Percentiles rank a stretch among this genome's conserved stretches.
Conservation (phyloP, 1,140 invertebrate genomes). For the Trachymyrmex cornetzi region DNA sequence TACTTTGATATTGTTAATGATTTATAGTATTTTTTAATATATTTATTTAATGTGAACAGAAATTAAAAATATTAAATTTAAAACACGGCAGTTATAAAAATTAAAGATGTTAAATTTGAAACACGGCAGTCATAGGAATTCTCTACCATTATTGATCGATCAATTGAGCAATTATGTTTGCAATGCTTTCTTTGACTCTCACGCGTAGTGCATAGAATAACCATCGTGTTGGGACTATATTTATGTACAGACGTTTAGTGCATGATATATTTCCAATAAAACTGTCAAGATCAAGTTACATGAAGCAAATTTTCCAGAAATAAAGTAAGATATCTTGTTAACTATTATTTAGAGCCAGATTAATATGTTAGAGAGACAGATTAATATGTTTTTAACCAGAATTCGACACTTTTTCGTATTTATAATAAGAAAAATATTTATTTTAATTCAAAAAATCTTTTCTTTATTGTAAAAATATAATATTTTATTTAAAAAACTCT, state of each 20-base stretch:
- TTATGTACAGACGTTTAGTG: neutral
- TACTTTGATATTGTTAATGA: neutral
- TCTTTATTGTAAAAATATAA: no score
- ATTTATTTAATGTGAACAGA: neutral
- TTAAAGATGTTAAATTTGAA: neutral
- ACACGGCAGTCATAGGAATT: neutral
- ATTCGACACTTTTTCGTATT: neutral
- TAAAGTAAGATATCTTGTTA: neutral
- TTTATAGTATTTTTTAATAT: neutral
- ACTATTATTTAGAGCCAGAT: neutral
- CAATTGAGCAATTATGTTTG: neutral
- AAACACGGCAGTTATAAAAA: neutral
- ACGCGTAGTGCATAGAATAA: neutral
- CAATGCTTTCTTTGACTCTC: neutral
- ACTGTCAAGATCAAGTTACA: neutral
- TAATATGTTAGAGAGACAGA: neutral
- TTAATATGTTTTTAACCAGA: neutral
- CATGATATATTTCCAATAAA: neutral
- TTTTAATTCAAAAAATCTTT: neutral
- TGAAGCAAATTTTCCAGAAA: neutral
- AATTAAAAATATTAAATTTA: neutral
- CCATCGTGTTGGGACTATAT: neutral
- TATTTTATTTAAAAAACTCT: no score
- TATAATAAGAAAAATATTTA: neutral
- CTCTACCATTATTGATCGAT: neutral